phyloP scores from a whole-genome alignment of 2,888 invertebrate genomes.

The Stenoptilia bipunctidactyla region DNA sequence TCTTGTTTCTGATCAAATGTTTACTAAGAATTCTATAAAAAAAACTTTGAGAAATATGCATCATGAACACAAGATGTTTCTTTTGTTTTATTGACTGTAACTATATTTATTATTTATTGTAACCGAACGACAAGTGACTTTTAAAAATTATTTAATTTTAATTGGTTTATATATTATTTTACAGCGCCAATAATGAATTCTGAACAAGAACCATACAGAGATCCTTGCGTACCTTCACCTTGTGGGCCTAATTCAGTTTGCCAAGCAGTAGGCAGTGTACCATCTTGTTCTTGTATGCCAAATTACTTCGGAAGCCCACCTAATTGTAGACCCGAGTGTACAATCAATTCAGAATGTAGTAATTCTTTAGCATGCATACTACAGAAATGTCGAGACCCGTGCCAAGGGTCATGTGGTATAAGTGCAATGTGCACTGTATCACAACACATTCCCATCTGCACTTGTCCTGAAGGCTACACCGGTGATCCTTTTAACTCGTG shows the following conservation, averaged over 20 bases:
- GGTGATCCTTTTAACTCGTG: constrained; percentile 77
- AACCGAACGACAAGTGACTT: no score
- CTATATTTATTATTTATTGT: no score
- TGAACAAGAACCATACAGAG: constrained; percentile 55
- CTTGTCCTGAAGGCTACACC: constrained; percentile 76
- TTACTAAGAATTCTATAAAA: no score
- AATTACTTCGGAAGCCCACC: constrained; percentile 75
- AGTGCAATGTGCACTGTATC: constrained; percentile 74
- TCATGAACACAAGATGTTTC: no score
- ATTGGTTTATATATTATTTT: constrained; percentile 19
- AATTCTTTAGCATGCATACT: constrained; percentile 77
- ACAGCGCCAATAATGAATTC: constrained; percentile 55
- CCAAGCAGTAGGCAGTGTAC: constrained; percentile 66
- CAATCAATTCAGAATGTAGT: constrained; percentile 78
- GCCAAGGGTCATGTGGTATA: constrained; percentile 77
- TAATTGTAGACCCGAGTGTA: constrained; percentile 79
- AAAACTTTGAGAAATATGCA: no score
- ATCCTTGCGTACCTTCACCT: constrained; percentile 74
- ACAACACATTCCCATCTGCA: constrained; percentile 81
- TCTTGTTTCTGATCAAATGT: no score
- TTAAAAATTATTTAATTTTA: no score
- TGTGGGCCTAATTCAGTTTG: constrained; percentile 81
- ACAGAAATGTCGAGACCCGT: constrained; percentile 80
- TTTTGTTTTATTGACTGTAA: not conserved
- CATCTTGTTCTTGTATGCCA: constrained; percentile 74